Conservation (phyloP, 2,113 vertebrate genomes). For the Prochilodus magdalenae region DNA sequence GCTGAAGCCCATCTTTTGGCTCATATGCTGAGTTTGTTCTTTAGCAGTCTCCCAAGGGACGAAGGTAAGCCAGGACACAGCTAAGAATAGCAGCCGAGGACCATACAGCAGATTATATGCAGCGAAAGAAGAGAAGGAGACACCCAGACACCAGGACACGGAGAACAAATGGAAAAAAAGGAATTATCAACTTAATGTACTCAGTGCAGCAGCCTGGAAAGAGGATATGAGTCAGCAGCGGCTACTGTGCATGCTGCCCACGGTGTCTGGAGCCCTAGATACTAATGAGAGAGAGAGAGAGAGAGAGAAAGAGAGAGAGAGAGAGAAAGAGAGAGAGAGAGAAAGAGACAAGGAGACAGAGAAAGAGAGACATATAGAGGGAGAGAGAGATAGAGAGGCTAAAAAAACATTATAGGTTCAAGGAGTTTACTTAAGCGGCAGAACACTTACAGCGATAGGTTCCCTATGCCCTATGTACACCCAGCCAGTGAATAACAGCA, state of each 20-base stretch:
- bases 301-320: slow-evolving; percentile 5
- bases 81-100: slow-evolving; percentile 4
- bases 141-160: neutral
- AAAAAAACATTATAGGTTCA: neutral
- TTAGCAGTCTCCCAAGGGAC: neutral
- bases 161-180: slow-evolving; percentile 25
- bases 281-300: slow-evolving; percentile 16
- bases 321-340: slow-evolving; percentile 31
- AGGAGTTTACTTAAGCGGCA: neutral
- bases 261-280: slow-evolving; percentile 15
- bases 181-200: slow-evolving; percentile 27
- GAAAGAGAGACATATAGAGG: slow-evolving; percentile 9
- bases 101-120: slow-evolving; percentile 7
- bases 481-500: too few relatives aligned
- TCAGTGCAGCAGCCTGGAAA: slow-evolving; percentile 18
- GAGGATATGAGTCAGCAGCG: slow-evolving; percentile 41
- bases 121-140: slow-evolving; percentile 2
- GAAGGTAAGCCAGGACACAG: slow-evolving; percentile 1
- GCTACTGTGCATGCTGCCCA: slow-evolving; percentile 25
- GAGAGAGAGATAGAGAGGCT: neutral
- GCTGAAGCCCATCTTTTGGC: neutral
- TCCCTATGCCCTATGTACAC: too few relatives aligned
- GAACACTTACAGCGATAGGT: neutral
- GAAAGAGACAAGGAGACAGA: neutral
- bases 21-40: neutral